Evolutionary conservation across 2,797 vertebrate genomes (phyloP).

Genomic region (Pipistrellus pygmaeus): DNA sequence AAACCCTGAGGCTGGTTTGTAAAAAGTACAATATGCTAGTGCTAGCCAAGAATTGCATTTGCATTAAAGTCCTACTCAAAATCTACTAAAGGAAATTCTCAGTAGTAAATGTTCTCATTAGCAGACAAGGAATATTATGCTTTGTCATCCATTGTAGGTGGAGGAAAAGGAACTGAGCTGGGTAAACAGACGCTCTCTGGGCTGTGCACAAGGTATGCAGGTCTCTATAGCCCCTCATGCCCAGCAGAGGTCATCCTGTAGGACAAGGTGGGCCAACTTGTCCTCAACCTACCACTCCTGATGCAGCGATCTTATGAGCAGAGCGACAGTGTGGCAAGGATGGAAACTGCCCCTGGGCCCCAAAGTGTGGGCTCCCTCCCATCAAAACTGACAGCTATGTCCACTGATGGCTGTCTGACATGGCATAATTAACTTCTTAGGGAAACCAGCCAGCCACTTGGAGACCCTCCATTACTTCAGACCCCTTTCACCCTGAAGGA

Average conservation of each 20-base stretch:
- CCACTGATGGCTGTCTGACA: not conserved
- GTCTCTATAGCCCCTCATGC: not conserved
- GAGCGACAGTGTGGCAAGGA: not conserved
- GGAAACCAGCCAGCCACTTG: not conserved
- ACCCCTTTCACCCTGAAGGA: not conserved
- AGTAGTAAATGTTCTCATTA: conserved; percentile 52
- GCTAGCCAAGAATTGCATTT: conserved; percentile 3
- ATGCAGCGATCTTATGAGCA: not conserved
- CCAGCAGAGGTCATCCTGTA: not conserved
- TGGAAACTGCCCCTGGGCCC: not conserved
- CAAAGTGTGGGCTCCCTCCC: not conserved
- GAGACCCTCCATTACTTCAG: not conserved
- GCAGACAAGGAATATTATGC: not conserved
- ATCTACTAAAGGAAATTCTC: conserved; percentile 49
- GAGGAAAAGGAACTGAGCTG: conserved; percentile 3
- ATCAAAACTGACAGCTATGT: not conserved
- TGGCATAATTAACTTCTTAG: not conserved
- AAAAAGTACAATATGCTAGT: conserved; percentile 34
- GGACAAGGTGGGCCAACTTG: too few species aligned
- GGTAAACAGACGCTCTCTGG: not conserved
- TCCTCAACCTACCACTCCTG: not conserved
- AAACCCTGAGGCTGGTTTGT: not conserved
- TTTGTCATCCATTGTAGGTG: not conserved
- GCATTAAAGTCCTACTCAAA: conserved; percentile 47
- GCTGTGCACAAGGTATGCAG: not conserved